A percentile compares a stretch with the other conserved stretches of the same genome.
These are phyloP conservation scores for Zonotrichia leucophrys DNA, from an alignment of 2,113 vertebrate species.

Conservation along the genomic window DNA sequence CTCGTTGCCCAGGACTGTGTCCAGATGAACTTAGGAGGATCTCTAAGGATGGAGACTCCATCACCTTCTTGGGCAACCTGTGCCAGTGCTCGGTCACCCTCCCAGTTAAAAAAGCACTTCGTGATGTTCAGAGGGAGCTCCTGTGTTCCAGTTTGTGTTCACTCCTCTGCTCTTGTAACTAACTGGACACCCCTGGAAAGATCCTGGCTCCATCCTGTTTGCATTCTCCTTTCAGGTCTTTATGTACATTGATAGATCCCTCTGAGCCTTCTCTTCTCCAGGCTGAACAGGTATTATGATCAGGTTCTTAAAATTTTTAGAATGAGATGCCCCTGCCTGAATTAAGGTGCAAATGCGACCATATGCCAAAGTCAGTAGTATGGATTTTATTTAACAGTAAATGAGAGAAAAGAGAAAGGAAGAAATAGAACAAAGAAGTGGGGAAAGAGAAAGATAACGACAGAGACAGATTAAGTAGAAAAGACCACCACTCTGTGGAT, in stretches of 20 bases:
- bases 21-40: not conserved
- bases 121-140: not conserved
- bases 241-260: not conserved
- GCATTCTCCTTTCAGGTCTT: not conserved
- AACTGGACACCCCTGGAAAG: not conserved
- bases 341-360: not conserved
- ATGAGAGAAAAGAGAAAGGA: not conserved
- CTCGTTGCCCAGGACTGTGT: accelerated
- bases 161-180: not conserved
- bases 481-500: not conserved
- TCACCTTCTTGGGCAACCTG: not conserved
- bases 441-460: not conserved
- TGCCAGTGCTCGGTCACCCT: not conserved
- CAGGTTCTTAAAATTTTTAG: not conserved
- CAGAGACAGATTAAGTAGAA: not conserved
- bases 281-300: not conserved
- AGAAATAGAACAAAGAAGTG: not conserved
- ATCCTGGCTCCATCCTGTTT: accelerated
- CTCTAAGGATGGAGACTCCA: not conserved
- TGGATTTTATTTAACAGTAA: not conserved
- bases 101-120: not conserved
- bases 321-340: not conserved
- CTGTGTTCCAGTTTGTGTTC: not conserved
- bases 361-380: not conserved
- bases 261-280: not conserved